Evolutionary conservation across 2,113 vertebrate species (phyloP).

Genomic region (Polypterus senegalus): DNA sequence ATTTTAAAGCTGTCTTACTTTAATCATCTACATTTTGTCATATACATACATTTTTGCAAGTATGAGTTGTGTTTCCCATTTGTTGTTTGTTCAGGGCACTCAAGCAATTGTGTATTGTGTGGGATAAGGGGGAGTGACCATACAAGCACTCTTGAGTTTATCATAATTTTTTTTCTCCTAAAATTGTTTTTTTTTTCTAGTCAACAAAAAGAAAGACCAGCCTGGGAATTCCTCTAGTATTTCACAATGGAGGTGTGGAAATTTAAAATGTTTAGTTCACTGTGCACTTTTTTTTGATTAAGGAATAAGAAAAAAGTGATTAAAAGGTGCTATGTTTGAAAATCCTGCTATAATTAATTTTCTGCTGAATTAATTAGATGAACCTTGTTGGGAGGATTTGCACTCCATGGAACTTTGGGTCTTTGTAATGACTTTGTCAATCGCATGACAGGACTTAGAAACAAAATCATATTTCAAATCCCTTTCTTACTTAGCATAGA

Average conservation of each 20-base stretch:
- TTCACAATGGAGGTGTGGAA: not conserved
- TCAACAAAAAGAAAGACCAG: too few species aligned
- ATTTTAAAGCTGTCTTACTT: too few species aligned
- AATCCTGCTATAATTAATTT: conserved; percentile 66
- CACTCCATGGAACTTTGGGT: conserved; percentile 8
- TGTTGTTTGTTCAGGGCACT: too few species aligned
- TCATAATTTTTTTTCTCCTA: too few species aligned
- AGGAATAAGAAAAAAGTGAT: conserved; percentile 18
- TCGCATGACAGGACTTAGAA: conserved; percentile 29
- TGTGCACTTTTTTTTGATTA: not conserved
- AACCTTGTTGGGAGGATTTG: conserved; percentile 32
- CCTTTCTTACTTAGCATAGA: conserved; percentile 9
- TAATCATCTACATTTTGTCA: too few species aligned
- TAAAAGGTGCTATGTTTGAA: conserved; percentile 24
- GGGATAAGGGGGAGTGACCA: too few species aligned
- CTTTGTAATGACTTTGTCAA: conserved; percentile 29
- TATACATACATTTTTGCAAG: too few species aligned
- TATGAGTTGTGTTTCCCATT: too few species aligned
- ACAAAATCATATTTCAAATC: conserved; percentile 24
- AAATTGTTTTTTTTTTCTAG: too few species aligned
- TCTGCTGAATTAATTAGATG: conserved; percentile 71
- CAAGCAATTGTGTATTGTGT: too few species aligned
- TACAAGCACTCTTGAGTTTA: too few species aligned
- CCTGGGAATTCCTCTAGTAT: too few species aligned
- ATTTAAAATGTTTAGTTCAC: conserved; percentile 13